Evolutionary conservation across 2,113 vertebrate genomes (phyloP), one percentile per base, ranked within the genome.

Genomic region (Periophthalmus modestus): DNA sequence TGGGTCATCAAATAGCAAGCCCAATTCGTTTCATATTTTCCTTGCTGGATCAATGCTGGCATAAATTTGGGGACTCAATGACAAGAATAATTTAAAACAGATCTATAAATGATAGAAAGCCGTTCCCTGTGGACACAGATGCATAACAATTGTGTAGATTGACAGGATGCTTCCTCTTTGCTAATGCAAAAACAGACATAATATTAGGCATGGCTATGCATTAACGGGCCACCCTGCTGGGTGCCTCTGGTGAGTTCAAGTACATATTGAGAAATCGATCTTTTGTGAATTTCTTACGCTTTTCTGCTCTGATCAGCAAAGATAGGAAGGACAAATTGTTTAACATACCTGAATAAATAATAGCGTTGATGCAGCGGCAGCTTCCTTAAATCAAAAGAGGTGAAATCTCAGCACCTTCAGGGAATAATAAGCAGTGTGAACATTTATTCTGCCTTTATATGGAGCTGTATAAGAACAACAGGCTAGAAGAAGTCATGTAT

Each of bases 21-120:
- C 94, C 94, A 94, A 97, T 96, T 95, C 94, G 95, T 96, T 97
- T 97, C 95, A 97, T 97, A 97, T 97, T 99, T 98, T 98, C 95
- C 95, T 95, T 94, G 94, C 94, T 87, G 94, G 96, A 98, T 98
- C 97, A 98, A 98, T 98, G 95, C 93, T 84, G 88, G 95, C 95
- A 97, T 98, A 97, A 97, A 98, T 97, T 97, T 95, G 92, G 93
- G 94, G 94, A 65, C 93, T 96, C 96, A 97, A 96, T 96, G 96
- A 97, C 96, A 98, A 97, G 95, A 96, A 96, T 98, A 97, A 97
- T 97, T 99, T 97, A 96, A 95, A 97, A 94, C 94, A 96, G 95
- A 98, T 98, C 96, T 95, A 96, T 97, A 97, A 95, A 92, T 94
- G 87, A 94, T 91, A 91, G 86, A 82, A 86, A 63, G 82, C 85